Conservation (phyloP, 1,140 invertebrate species). For the Tenebrio molitor region DNA sequence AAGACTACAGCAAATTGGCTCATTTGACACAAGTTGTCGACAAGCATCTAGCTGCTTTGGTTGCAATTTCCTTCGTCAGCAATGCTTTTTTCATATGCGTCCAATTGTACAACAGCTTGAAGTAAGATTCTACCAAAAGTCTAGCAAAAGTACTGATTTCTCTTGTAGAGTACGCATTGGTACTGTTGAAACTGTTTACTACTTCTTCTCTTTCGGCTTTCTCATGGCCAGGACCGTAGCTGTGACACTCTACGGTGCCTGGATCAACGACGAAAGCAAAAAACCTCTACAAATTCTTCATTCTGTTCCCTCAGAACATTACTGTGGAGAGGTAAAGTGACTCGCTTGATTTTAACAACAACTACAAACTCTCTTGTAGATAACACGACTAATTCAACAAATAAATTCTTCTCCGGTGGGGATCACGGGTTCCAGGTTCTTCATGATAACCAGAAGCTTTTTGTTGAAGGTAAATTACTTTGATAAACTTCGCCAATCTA, state of each 20-base stretch:
- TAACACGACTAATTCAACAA: slow-evolving; percentile 60
- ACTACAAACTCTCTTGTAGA: slow-evolving; percentile 42
- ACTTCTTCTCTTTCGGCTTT: slow-evolving; percentile 75
- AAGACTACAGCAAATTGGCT: slow-evolving; percentile 72
- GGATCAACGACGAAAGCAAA: slow-evolving; percentile 75
- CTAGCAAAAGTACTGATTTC: too few species aligned
- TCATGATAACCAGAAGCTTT: slow-evolving; percentile 73
- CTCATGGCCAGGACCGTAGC: slow-evolving; percentile 71
- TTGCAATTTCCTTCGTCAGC: slow-evolving; percentile 77
- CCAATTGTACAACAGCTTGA: slow-evolving; percentile 79
- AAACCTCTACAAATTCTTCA: slow-evolving; percentile 70
- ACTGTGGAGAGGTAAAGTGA: slow-evolving; percentile 71
- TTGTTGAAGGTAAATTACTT: slow-evolving; percentile 73
- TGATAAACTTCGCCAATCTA: too few species aligned
- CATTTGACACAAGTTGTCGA: slow-evolving; percentile 71
- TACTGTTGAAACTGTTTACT: slow-evolving; percentile 67
- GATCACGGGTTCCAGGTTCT: slow-evolving; percentile 74
- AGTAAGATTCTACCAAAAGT: too few species aligned
- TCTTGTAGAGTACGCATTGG: slow-evolving; percentile 55
- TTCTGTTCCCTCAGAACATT: slow-evolving; percentile 70
- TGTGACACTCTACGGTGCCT: slow-evolving; percentile 73
- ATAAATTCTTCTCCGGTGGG: slow-evolving; percentile 71
- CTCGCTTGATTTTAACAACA: neutral
- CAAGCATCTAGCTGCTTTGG: slow-evolving; percentile 70
- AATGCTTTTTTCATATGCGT: slow-evolving; percentile 82